Evolutionary conservation across 2,797 vertebrate species (phyloP).

Genomic region (Clarias platycephalus): DNA sequence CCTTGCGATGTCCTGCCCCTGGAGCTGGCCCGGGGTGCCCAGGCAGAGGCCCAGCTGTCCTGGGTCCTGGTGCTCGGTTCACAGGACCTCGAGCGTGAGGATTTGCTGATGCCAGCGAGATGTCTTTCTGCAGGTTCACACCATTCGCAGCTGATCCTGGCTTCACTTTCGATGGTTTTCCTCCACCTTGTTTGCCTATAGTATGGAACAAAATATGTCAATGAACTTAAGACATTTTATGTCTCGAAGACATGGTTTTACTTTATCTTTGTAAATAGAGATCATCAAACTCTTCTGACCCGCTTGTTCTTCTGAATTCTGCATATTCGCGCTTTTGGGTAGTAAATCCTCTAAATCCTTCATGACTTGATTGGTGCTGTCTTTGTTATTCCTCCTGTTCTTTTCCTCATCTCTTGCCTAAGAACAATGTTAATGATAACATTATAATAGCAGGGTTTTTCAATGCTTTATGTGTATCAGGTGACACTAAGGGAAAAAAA

Average conservation of each 20-base stretch:
- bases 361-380: conserved; percentile 79
- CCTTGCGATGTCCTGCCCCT: conserved; percentile 57
- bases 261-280: background rate
- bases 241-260: background rate
- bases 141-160: conserved; percentile 63
- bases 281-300: conserved; percentile 29
- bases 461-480: background rate
- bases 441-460: background rate
- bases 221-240: background rate
- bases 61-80: conserved; percentile 60
- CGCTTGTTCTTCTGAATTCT: conserved; percentile 28
- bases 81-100: conserved; percentile 62
- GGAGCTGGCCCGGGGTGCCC: conserved; percentile 61
- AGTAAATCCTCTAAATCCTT: conserved; percentile 83
- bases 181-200: conserved; percentile 63
- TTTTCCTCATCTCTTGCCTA: conserved; percentile 93
- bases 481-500: background rate
- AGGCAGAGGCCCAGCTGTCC: conserved; percentile 54
- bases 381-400: conserved; percentile 86
- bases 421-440: background rate
- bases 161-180: conserved; percentile 67
- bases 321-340: conserved; percentile 65
- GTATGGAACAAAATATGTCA: conserved; percentile 27
- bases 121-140: conserved; percentile 66
- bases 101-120: conserved; percentile 63